Evolutionary conservation across 1,140 invertebrate species (phyloP), one percentile per base, ranked within the genome.

Genomic region (Drosophila melanica): DNA sequence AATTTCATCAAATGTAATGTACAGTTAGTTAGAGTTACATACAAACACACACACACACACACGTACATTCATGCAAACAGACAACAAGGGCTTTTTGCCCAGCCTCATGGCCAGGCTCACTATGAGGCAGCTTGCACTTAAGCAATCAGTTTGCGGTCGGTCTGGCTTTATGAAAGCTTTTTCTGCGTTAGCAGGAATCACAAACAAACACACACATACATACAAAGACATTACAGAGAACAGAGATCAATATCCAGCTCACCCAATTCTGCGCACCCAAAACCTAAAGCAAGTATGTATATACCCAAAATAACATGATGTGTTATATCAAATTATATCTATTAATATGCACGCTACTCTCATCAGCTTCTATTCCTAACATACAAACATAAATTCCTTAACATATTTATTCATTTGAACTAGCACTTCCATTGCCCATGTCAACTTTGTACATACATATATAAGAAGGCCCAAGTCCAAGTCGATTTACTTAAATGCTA

Each of bases 1-100:
- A 85, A 87, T 85, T 85, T 85, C 82, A 81, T 81, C 81, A 78
- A 75, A 55, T 78, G 75, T 85, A 81, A 70, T 84, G 79, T 84
- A 81, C 66, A 80, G 44, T 75, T 85, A 85, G 81, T 64, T 85
- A 85, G 81, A 67, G 58, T 75, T 65, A 68, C 65, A 66, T 33
- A 44, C 45, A 48, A 2, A 54, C 35, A 39, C 42, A 54, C 0
- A 55, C 50, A 53, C 50, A 51, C 37, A 48, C n/a, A 55, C 45
- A 37, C 27, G 33, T 11, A 23, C 51, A 18, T n/a, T n/a, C n/a
- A n/a, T n/a, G n/a, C 23, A 33, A 6, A 23, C 2, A 23, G 2
- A 23, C 23, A 23, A n/a, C n/a, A n/a, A n/a, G n/a, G n/a, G n/a
- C n/a, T n/a, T n/a, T 59, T 1, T 53, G 57, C 42, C 6, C 14